Evolutionary conservation across 2,113 vertebrate genomes (phyloP).

Genomic region (Boulengerochromis microlepis): DNA sequence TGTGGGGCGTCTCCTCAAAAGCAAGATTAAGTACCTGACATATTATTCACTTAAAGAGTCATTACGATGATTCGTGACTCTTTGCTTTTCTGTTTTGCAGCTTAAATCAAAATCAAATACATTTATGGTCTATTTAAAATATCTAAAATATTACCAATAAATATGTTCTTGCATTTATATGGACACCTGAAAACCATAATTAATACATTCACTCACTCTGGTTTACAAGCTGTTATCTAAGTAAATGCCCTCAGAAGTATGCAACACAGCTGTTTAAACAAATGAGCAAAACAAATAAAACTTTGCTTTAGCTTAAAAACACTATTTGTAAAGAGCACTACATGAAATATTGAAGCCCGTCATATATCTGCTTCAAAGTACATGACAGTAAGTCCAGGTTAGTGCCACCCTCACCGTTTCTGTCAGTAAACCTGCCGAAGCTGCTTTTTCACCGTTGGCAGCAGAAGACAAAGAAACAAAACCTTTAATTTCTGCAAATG

Average conservation of each 20-base stretch:
- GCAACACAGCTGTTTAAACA: background rate
- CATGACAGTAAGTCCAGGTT: background rate
- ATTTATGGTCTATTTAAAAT: background rate
- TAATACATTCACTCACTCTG: background rate
- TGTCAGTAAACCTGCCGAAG: background rate
- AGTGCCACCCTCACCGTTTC: background rate
- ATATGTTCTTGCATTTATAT: background rate
- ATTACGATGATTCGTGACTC: background rate
- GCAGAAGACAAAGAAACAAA: background rate
- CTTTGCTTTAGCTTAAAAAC: background rate
- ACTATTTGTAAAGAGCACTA: fast-evolving
- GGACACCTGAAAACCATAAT: background rate
- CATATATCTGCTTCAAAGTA: background rate
- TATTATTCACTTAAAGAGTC: background rate
- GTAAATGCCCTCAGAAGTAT: fast-evolving
- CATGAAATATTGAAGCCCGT: background rate
- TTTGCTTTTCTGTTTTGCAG: background rate
- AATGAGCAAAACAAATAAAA: background rate
- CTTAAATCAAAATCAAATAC: background rate
- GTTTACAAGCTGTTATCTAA: background rate
- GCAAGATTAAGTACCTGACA: constrained; percentile 19
- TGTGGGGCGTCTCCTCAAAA: constrained; percentile 17
- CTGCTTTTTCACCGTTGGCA: background rate
- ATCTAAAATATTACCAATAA: background rate
- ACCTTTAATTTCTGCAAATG: background rate